A percentile compares a stretch with the other conserved stretches of the same genome.
Conservation (phyloP, 2,797 vertebrate species). For the Epinephelus awoara region DNA sequence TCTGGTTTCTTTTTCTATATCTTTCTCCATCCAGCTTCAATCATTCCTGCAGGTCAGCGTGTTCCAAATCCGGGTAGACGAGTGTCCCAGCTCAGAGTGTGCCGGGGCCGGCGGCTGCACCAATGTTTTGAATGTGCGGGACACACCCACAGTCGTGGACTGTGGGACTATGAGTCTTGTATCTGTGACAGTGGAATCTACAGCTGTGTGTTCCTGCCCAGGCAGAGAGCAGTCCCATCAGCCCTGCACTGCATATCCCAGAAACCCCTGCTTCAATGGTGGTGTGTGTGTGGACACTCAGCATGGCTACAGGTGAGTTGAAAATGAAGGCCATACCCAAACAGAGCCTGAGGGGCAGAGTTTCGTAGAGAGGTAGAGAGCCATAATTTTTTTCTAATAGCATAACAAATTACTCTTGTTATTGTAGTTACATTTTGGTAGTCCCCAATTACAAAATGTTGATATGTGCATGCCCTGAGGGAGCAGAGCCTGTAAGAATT, state of each 20-base stretch:
- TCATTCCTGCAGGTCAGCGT: constrained; percentile 87
- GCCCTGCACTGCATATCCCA: constrained; percentile 87
- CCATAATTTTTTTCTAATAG: neutral
- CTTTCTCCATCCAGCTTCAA: constrained; percentile 83
- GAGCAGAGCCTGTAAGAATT: neutral
- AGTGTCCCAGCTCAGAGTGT: constrained; percentile 86
- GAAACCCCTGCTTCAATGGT: constrained; percentile 90
- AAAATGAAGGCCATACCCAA: neutral
- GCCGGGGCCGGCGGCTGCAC: constrained; percentile 78
- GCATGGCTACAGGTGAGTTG: constrained; percentile 90
- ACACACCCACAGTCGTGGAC: constrained; percentile 85
- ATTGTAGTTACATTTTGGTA: neutral
- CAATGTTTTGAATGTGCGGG: constrained; percentile 78
- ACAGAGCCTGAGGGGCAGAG: neutral
- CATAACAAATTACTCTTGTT: neutral
- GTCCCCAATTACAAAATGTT: neutral
- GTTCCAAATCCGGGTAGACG: constrained; percentile 88
- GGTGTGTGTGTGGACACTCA: constrained; percentile 89
- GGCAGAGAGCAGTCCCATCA: constrained; percentile 85
- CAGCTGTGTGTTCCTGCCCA: constrained; percentile 82
- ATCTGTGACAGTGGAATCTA: constrained; percentile 83
- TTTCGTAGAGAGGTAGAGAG: neutral
- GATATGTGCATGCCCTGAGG: neutral
- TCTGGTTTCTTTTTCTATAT: neutral
- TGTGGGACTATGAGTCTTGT: constrained; percentile 87